Conservation (phyloP, 2,888 invertebrate species). For the Cacoxenus indagator region DNA sequence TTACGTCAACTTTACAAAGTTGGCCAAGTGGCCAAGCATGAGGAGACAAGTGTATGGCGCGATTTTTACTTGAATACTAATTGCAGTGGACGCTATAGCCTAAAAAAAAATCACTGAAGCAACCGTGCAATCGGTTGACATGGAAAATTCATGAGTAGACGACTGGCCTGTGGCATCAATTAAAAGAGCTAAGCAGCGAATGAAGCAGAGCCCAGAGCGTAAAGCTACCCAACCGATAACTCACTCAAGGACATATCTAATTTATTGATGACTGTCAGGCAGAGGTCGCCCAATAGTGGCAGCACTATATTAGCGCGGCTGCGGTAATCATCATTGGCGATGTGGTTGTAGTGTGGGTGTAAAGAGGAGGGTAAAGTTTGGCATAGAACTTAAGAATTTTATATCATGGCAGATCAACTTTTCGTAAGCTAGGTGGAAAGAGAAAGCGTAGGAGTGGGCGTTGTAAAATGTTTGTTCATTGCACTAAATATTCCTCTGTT, state of each 20-base stretch:
- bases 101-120: too few relatives aligned
- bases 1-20: too few relatives aligned
- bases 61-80: too few relatives aligned
- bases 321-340: neutral
- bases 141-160: slow-evolving; percentile 3
- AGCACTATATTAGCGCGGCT: neutral
- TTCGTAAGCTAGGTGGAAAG: neutral
- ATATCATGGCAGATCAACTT: slow-evolving; percentile 1
- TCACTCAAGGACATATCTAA: slow-evolving; percentile 20
- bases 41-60: too few relatives aligned
- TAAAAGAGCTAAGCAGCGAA: neutral
- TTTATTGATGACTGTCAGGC: slow-evolving; percentile 24
- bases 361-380: neutral
- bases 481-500: too few relatives aligned
- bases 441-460: neutral
- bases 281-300: slow-evolving; percentile 4
- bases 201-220: neutral
- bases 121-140: neutral
- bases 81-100: too few relatives aligned
- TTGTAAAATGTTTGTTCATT: too few relatives aligned
- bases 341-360: neutral
- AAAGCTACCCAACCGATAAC: slow-evolving; percentile 6
- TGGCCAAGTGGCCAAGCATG: too few relatives aligned
- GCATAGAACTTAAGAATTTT: slow-evolving; percentile 12
- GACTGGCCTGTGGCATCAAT: neutral